Conservation (phyloP, 1,140 invertebrate species). For the Drosophila athabasca region DNA sequence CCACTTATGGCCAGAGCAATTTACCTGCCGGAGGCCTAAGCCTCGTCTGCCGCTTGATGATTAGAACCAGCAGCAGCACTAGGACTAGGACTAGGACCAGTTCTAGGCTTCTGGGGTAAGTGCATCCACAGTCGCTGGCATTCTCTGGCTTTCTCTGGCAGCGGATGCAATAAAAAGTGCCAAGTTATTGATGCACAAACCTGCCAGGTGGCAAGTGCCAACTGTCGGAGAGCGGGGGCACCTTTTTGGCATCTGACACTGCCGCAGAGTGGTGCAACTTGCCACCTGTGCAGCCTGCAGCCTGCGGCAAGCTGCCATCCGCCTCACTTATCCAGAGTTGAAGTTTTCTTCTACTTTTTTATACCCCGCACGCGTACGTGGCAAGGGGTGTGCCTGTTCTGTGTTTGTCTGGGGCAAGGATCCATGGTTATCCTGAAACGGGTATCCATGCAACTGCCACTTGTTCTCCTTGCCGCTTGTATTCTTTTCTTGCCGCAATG, state of each 20-base stretch:
- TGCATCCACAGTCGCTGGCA: slow-evolving; percentile 7
- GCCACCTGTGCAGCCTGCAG: slow-evolving; percentile 1
- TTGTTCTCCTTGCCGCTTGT: no score
- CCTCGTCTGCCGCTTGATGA: slow-evolving; percentile 2
- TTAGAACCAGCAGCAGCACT: neutral
- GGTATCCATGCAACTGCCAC: no score
- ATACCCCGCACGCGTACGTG: neutral
- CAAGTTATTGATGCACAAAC: slow-evolving; percentile 64
- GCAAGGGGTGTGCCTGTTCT: no score
- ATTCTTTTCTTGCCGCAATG: slow-evolving; percentile 54
- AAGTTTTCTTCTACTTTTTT: slow-evolving; percentile 16
- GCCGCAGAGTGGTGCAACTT: no score
- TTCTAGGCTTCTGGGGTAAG: neutral
- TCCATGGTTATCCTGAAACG: no score
- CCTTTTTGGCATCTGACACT: no score
- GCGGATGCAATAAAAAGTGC: slow-evolving; percentile 48
- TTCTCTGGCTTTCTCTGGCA: slow-evolving; percentile 17
- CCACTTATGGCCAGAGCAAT: slow-evolving; percentile 9
- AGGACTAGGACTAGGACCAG: no score
- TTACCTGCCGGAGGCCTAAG: slow-evolving; percentile 3
- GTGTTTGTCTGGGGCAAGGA: no score
- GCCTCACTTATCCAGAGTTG: neutral
- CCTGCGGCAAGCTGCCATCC: neutral
- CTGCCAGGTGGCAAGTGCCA: slow-evolving; percentile 27
- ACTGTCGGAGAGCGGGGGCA: no score